Conservation (phyloP, 1,140 invertebrate genomes). For the Drosophila kurseongensis region DNA sequence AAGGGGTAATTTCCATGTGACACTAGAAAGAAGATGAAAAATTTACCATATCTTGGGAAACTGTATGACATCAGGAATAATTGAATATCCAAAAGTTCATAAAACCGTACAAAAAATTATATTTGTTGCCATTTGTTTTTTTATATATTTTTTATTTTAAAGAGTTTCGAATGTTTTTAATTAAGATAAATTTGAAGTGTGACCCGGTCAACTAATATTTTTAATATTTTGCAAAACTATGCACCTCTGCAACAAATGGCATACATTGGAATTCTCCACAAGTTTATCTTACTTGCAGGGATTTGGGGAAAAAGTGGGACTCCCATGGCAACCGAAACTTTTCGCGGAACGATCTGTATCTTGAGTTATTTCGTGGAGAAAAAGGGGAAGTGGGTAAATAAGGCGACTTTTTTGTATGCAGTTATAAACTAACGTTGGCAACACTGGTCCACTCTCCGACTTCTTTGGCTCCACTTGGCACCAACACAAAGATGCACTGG, state of each 20-base stretch:
- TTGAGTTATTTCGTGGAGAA: not conserved
- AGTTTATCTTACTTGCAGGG: not conserved
- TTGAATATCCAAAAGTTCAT: too few species aligned
- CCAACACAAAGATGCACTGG: conserved; percentile 13
- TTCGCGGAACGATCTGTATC: conserved; percentile 25
- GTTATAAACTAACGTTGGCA: conserved; percentile 23
- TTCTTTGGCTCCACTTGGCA: conserved; percentile 20
- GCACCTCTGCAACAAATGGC: conserved; percentile 7
- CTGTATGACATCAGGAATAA: too few species aligned
- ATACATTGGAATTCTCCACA: not conserved
- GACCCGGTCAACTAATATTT: not conserved
- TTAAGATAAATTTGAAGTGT: not conserved
- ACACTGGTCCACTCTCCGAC: conserved; percentile 23
- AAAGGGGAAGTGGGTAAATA: not conserved
- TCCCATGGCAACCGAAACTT: conserved; percentile 11
- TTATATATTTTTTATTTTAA: too few species aligned
- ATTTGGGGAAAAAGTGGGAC: not conserved
- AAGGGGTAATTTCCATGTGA: conserved; percentile 1
- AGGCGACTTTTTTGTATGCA: conserved; percentile 23
- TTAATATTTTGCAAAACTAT: not conserved
- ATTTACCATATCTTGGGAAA: too few species aligned
- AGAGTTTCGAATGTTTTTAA: too few species aligned
- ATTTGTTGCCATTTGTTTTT: too few species aligned
- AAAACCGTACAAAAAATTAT: too few species aligned
- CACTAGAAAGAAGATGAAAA: not conserved